Percentiles rank a stretch among this genome's conserved stretches.
Conservation (phyloP, 2,797 vertebrate species). For the Lepilemur septentrionalis region DNA sequence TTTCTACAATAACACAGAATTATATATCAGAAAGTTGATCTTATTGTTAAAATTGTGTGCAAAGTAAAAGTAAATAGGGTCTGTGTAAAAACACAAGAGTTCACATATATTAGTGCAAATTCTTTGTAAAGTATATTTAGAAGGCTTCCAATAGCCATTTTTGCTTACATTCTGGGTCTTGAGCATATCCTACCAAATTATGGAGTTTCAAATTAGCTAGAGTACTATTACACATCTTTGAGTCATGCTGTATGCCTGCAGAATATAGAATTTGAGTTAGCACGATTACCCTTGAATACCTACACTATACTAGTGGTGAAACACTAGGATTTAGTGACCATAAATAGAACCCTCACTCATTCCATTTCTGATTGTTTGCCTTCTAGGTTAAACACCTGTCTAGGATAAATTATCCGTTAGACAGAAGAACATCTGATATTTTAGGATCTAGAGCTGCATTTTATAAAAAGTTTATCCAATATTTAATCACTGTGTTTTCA, state of each 20-base stretch:
- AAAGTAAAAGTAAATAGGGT: neutral
- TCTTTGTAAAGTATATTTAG: neutral
- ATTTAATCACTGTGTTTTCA: neutral
- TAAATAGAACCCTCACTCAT: neutral
- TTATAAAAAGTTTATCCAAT: neutral
- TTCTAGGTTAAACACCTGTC: neutral
- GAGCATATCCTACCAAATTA: neutral
- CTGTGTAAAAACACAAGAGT: neutral
- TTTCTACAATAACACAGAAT: neutral
- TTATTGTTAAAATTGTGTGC: neutral
- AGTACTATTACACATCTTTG: neutral
- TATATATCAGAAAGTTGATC: neutral
- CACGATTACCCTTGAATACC: neutral
- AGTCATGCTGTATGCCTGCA: neutral
- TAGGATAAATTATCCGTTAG: neutral
- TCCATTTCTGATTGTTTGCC: neutral
- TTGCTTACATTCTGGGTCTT: neutral
- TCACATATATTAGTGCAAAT: neutral
- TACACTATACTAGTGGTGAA: neutral
- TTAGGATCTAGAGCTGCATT: neutral
- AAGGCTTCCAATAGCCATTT: neutral
- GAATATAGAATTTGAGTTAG: neutral
- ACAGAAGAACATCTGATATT: neutral
- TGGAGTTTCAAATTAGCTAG: neutral
- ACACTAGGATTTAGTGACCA: neutral